A percentile compares a stretch with the other conserved stretches of the same genome.
These are phyloP conservation scores for Mystacides longicornis DNA, from an alignment of 2,888 invertebrate species.

Conservation along the genomic window DNA sequence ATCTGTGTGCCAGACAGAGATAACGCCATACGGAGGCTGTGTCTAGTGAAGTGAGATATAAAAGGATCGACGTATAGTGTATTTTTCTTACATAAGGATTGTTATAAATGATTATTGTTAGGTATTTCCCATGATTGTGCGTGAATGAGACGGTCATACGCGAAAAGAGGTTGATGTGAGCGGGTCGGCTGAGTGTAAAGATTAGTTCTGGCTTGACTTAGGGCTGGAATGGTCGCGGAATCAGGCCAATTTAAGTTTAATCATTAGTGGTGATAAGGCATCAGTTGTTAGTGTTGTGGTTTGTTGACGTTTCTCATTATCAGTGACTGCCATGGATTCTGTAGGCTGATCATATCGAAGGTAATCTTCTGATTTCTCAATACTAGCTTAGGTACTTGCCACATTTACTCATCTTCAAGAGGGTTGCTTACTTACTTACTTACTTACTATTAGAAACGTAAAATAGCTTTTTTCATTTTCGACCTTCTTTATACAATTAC, in stretches of 20 bases:
- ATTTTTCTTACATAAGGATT: conserved; percentile 17
- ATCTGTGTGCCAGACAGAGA: conserved; percentile 12
- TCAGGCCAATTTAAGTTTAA: conserved; percentile 8
- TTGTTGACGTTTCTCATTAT: not conserved
- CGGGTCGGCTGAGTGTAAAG: conserved; percentile 38
- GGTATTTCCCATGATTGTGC: conserved; percentile 27
- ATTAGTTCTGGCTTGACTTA: conserved; percentile 33
- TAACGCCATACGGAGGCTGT: conserved; percentile 10
- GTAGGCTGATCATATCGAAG: conserved; percentile 14
- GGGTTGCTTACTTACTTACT: too few species aligned
- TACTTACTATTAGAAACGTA: too few species aligned
- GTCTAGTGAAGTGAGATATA: conserved; percentile 17
- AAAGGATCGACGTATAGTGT: conserved; percentile 8
- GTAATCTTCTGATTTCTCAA: too few species aligned
- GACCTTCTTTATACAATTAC: too few species aligned
- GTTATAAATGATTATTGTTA: conserved; percentile 26
- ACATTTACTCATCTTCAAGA: too few species aligned
- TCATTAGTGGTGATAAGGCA: conserved; percentile 4
- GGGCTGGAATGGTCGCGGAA: conserved; percentile 24
- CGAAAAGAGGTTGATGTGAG: conserved; percentile 15
- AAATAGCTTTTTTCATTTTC: too few species aligned
- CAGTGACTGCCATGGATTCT: conserved; percentile 16
- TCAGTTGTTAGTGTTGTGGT: conserved; percentile 7
- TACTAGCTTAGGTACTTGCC: too few species aligned
- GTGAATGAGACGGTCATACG: conserved; percentile 24